Evolutionary conservation across 2,113 vertebrate species (phyloP).

Genomic region (Lynx canadensis): DNA sequence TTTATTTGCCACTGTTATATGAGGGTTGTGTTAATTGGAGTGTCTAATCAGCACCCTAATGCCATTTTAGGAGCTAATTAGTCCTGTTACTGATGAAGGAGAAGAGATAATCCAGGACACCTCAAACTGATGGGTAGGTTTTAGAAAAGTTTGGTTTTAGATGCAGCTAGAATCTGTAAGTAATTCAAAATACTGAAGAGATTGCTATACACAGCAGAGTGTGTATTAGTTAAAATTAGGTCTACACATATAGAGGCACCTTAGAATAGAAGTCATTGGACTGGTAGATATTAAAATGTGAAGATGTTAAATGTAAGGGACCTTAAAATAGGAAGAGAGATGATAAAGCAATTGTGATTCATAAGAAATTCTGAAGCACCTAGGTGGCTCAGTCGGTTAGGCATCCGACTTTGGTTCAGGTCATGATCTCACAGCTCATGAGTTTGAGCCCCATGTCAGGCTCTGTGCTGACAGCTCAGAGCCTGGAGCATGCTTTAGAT

Average conservation of each 20-base stretch:
- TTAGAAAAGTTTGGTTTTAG: constrained; percentile 24
- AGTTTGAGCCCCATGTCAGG: too few relatives aligned
- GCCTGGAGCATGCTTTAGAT: too few relatives aligned
- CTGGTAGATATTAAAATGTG: not conserved
- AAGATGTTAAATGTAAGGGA: not conserved
- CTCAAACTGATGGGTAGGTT: not conserved
- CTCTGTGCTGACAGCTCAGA: too few relatives aligned
- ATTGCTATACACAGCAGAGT: not conserved
- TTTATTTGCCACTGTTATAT: not conserved
- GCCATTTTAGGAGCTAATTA: not conserved
- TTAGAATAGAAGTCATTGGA: not conserved
- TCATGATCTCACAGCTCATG: too few relatives aligned
- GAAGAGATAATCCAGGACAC: not conserved
- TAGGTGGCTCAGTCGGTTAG: too few relatives aligned
- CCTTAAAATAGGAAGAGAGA: not conserved
- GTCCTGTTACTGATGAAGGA: not conserved
- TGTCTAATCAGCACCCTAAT: not conserved
- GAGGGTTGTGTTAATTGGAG: not conserved
- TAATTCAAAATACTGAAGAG: not conserved
- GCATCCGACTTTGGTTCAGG: too few relatives aligned
- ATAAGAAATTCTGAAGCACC: not conserved
- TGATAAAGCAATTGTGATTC: not conserved
- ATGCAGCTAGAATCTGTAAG: not conserved
- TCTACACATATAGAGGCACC: not conserved
- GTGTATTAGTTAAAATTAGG: not conserved